phyloP scores from a whole-genome alignment of 2,888 invertebrate genomes.

The Rapana venosa region DNA sequence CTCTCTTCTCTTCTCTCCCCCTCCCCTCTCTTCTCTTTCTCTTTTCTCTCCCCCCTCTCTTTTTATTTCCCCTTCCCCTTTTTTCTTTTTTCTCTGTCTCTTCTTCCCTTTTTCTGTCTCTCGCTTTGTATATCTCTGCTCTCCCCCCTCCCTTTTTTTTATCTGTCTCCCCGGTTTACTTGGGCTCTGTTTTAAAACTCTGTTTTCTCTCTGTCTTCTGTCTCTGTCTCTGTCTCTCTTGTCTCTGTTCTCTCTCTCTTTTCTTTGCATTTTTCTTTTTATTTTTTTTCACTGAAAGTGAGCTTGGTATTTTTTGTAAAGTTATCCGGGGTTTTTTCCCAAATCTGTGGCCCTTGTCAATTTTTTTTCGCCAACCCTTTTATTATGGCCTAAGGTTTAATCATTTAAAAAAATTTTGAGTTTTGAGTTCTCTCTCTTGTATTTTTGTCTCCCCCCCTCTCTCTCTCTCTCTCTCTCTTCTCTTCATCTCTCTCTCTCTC shows the following conservation, averaged over 20 bases:
- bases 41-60: background rate
- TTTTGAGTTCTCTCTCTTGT: background rate
- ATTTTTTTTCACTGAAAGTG: no score
- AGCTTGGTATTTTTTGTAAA: no score
- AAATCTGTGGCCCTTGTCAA: no score
- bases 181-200: background rate
- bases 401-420: no score
- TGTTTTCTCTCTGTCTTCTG: background rate
- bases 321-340: no score
- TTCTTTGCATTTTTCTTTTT: background rate
- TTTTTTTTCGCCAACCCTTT: no score
- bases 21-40: background rate
- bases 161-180: background rate
- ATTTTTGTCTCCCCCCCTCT: background rate
- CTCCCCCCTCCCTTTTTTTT: background rate
- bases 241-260: background rate
- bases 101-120: background rate
- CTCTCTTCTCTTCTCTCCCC: constrained; percentile 8
- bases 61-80: background rate
- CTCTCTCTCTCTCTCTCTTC: constrained; percentile 23
- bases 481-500: constrained; percentile 4
- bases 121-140: background rate
- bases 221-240: constrained; percentile 2
- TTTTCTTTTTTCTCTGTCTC: background rate
- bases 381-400: no score